Conservation (phyloP, 1,140 invertebrate genomes). For the Aphelinus certus region DNA sequence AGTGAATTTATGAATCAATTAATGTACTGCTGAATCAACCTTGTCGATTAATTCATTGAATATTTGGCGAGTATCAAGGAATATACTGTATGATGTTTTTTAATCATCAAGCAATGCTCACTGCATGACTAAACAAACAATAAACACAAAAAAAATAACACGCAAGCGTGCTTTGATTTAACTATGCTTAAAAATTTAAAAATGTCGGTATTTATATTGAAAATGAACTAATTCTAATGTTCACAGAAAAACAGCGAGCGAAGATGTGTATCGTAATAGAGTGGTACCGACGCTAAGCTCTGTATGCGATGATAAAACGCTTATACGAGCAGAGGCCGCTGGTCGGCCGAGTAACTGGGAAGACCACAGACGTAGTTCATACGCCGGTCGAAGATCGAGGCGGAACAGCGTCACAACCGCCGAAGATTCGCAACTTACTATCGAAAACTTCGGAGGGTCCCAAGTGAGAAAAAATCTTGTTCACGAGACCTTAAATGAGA, state of each 20-base stretch:
- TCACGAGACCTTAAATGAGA: conserved; percentile 42
- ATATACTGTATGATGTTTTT: too few relatives aligned
- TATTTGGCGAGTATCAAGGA: too few relatives aligned
- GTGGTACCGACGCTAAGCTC: conserved; percentile 82
- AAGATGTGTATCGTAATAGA: conserved; percentile 77
- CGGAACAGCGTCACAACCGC: conserved; percentile 83
- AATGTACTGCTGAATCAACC: too few relatives aligned
- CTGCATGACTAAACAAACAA: too few relatives aligned
- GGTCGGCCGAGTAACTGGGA: conserved; percentile 87
- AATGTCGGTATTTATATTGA: too few relatives aligned
- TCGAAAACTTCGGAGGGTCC: conserved; percentile 91
- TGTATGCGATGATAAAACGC: conserved; percentile 66
- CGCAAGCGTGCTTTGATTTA: too few relatives aligned
- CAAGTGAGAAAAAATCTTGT: conserved; percentile 66
- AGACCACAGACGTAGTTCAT: conserved; percentile 75
- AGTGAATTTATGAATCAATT: too few relatives aligned
- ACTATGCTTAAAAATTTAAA: too few relatives aligned
- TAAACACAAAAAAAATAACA: too few relatives aligned
- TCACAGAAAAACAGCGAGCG: conserved; percentile 58
- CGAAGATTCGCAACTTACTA: conserved; percentile 88
- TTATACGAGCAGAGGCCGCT: conserved; percentile 71
- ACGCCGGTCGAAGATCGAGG: conserved; percentile 83
- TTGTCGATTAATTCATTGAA: too few relatives aligned
- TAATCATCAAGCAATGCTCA: too few relatives aligned
- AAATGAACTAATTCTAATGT: neutral